Percentiles rank a stretch among this genome's conserved stretches.
Conservation (phyloP, 2,888 invertebrate genomes). For the Parascotia fuliginaria region DNA sequence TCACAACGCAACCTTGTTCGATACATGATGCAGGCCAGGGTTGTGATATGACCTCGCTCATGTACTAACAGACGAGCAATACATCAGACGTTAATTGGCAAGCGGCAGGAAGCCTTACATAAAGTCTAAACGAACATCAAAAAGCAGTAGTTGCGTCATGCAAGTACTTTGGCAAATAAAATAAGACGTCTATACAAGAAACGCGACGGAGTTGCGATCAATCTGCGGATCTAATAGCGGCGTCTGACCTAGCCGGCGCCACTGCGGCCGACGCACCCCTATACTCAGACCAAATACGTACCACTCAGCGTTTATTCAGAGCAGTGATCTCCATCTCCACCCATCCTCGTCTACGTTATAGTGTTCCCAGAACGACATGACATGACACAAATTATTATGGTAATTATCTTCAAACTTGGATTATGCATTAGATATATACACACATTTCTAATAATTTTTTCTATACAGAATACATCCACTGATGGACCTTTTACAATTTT, state of each 20-base stretch:
- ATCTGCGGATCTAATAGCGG: conserved; percentile 75
- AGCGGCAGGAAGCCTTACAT: conserved; percentile 64
- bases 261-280: conserved; percentile 66
- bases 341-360: conserved; percentile 43
- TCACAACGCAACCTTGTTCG: conserved; percentile 35
- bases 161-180: conserved; percentile 51
- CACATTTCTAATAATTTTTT: too few species aligned
- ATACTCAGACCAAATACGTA: conserved; percentile 50
- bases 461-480: conserved; percentile 14
- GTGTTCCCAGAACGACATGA: conserved; percentile 43
- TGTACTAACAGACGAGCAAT: conserved; percentile 25
- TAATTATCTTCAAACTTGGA: conserved; percentile 40
- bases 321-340: conserved; percentile 27
- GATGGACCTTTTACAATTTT: conserved; percentile 21
- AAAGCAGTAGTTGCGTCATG: conserved; percentile 46
- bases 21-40: conserved; percentile 45
- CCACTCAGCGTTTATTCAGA: too few species aligned
- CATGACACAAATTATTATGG: conserved; percentile 56
- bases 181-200: conserved; percentile 59
- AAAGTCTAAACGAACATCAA: conserved; percentile 54
- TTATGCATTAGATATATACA: conserved; percentile 28
- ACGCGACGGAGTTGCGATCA: conserved; percentile 74
- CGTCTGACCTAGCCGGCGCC: conserved; percentile 80
- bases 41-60: conserved; percentile 34
- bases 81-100: conserved; percentile 49